These are phyloP conservation scores for Magallana ariakensis DNA, from an alignment of 1,140 invertebrate genomes.

Conservation along the genomic window DNA sequence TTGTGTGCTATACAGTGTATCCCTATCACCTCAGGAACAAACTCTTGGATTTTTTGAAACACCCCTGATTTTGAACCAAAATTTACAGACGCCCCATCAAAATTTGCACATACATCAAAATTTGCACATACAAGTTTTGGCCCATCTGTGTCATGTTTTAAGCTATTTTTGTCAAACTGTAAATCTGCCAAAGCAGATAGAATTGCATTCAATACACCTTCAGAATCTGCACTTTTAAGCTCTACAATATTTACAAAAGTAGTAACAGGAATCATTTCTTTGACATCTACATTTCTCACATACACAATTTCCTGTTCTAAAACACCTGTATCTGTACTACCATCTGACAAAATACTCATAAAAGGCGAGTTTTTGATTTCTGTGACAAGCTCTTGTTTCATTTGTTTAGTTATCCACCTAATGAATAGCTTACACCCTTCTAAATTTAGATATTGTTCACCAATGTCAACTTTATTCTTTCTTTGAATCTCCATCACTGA, in stretches of 20 bases:
- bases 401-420: conserved; percentile 8
- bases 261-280: too few relatives aligned
- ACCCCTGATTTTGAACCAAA: conserved; percentile 43
- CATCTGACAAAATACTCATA: conserved; percentile 47
- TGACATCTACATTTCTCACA: too few relatives aligned
- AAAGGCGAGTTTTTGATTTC: conserved; percentile 15
- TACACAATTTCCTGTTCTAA: conserved; percentile 45
- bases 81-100: conserved; percentile 49
- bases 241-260: too few relatives aligned
- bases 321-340: conserved; percentile 18
- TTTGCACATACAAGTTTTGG: too few relatives aligned
- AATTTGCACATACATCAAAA: too few relatives aligned
- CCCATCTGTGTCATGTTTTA: too few relatives aligned
- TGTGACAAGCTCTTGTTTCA: neutral
- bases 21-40: conserved; percentile 30
- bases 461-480: conserved; percentile 35
- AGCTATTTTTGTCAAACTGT: too few relatives aligned
- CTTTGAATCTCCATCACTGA: conserved; percentile 25
- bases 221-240: conserved; percentile 50
- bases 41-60: neutral
- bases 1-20: conserved; percentile 51
- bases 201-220: conserved; percentile 13
- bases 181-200: too few relatives aligned
- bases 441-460: conserved; percentile 41
- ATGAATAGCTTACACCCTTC: conserved; percentile 37